These are phyloP conservation scores for Sesia apiformis DNA, from an alignment of 2,888 invertebrate species.

Conservation along the genomic window DNA sequence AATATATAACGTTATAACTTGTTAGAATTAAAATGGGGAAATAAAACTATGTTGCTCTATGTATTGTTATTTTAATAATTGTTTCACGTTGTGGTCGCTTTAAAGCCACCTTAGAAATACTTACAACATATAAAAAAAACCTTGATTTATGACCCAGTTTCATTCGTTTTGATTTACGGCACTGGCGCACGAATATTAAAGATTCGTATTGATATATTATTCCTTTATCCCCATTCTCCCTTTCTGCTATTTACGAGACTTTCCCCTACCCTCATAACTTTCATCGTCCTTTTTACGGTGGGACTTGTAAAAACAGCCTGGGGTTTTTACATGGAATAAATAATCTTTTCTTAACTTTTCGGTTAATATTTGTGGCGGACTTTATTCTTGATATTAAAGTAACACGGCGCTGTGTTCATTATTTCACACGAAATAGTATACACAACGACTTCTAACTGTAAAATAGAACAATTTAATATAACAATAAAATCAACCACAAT, in stretches of 20 bases:
- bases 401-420: too few species aligned
- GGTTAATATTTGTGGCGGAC: conserved; percentile 24
- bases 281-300: conserved; percentile 62
- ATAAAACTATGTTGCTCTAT: too few species aligned
- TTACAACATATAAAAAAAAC: conserved; percentile 24
- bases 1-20: too few species aligned
- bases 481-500: too few species aligned
- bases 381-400: not conserved
- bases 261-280: conserved; percentile 68
- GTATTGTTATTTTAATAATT: too few species aligned
- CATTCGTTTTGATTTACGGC: conserved; percentile 70
- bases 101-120: conserved; percentile 11
- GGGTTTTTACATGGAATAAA: conserved; percentile 47
- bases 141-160: conserved; percentile 61
- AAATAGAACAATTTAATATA: too few species aligned
- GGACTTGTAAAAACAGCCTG: conserved; percentile 59
- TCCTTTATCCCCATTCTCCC: conserved; percentile 70
- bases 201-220: conserved; percentile 75
- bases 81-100: not conserved
- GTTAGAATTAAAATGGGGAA: too few species aligned
- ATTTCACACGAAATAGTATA: too few species aligned
- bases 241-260: conserved; percentile 67
- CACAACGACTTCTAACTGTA: too few species aligned
- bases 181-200: conserved; percentile 68
- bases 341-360: conserved; percentile 29